Evolutionary conservation across 1,140 invertebrate genomes (phyloP), one percentile per base, ranked within the genome.

Genomic region (Trachymyrmex septentrionalis): DNA sequence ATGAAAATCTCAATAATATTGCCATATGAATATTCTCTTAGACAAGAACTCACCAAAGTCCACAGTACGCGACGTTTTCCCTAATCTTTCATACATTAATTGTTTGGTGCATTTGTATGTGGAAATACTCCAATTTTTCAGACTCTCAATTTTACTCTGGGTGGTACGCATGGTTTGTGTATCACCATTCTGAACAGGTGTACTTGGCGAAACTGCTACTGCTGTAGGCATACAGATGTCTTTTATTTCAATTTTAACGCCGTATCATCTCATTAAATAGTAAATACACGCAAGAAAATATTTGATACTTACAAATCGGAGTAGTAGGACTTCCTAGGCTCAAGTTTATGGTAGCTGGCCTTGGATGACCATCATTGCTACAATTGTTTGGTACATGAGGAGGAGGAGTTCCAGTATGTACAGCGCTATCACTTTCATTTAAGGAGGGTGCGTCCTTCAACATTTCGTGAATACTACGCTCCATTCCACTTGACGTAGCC

Each of bases 71-170:
- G 98, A 98, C 57, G 98, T 97, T 96, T 99, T 99, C 3, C 99
- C 99, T 64, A 99, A 95, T 95, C 98, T 99, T 94, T 99, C 99
- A 92, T 99, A 98, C 95, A 99, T 97, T 63, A 99, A 96, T 94
- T 99, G 99, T 90, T 98, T 98, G 0, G 99, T 99, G 93, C 98
- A 99, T 95, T 99, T 99, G 93, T 99, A 99, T 1, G 99, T 99
- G 78, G 98, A 99, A 93, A 99, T 98, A 92, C 98, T 98, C 99
- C 99, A 99, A 92, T 98, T 98, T 94, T 98, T 98, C 59, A 99
- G 96, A 55, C 97, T 97, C 94, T 99, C 99, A 93, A 99, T 98
- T 95, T 97, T 97, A 89, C 96, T 98, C 87, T 95, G 95, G 34
- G 97, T 96, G 63, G 96, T 96, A 91, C 96, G 96, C 78, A 96